Evolutionary conservation across 2,888 invertebrate genomes (phyloP), one percentile per base, ranked within the genome.

Genomic region (Ectobius pallidus): DNA sequence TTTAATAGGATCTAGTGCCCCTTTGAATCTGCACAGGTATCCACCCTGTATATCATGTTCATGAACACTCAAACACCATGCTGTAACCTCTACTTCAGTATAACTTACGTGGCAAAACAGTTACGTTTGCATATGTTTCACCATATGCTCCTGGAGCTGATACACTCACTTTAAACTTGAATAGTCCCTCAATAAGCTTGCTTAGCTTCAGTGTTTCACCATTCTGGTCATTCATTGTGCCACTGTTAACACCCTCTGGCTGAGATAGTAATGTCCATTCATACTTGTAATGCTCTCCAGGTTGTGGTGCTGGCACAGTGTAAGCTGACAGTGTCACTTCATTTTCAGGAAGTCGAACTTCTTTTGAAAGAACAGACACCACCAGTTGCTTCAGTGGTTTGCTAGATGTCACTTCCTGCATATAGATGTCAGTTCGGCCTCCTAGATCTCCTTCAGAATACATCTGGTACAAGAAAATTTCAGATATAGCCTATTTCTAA

Each of bases 231-330:
- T 92, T 91, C 84, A 94, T 92, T 71, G 92, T 91, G 73, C 91
- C 91, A 81, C 88, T 87, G 77, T 88, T 85, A 20, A 89, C 89
- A n/a, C 91, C 92, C 77, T 91, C 91, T 0, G 96, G 96, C 80
- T 94, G 93, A 73, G 92, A 91, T 73, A 96, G 87, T 34, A 96
- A 85, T 20, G 91, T 92, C 97, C 97, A 97, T 30, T 92, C 91
- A 83, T 95, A 97, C 79, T 91, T 92, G 81, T 95, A 97, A 80
- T 91, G 91, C 73, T 87, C 90, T 80, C 87, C 89, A 2, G 88
- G 85, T 75, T 89, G 87, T 79, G 92, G 92, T 76, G 90, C 90
- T 7, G 94, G 94, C 20, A 92, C 88, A 1, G 93, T 93, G 80
- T 90, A 93, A 0, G 94, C 96, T 11, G 92, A 91, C 71, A 97